These are phyloP conservation scores for Turritopsis dohrnii DNA, from an alignment of 30 jellyfish, hydroid and myxozoan genomes.

Conservation along the genomic window DNA sequence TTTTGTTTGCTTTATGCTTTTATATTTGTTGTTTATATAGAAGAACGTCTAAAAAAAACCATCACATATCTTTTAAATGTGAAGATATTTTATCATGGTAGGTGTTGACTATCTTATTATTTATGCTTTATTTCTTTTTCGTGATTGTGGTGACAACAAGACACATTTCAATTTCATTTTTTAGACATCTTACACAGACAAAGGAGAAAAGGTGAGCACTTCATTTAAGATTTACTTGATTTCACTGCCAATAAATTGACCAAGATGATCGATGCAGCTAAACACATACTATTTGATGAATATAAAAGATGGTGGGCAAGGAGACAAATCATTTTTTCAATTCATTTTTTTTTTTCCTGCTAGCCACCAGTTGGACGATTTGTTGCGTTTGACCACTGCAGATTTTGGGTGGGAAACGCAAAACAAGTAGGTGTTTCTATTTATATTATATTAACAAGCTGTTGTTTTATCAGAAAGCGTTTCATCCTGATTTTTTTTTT, in stretches of 20 bases:
- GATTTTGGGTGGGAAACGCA: slow-evolving; percentile 92
- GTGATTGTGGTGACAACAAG: too few relatives aligned
- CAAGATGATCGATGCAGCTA: too few relatives aligned
- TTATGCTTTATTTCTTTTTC: too few relatives aligned
- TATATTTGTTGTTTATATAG: not conserved
- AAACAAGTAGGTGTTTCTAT: slow-evolving; percentile 55
- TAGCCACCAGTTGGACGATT: slow-evolving; percentile 89
- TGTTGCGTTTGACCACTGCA: slow-evolving; percentile 62
- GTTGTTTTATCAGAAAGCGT: too few relatives aligned
- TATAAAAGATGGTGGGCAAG: too few relatives aligned
- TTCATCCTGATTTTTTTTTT: not conserved
- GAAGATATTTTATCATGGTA: not conserved
- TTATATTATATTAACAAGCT: not conserved
- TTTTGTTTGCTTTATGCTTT: not conserved
- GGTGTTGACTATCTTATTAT: too few relatives aligned
- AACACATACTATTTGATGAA: too few relatives aligned
- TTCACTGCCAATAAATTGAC: too few relatives aligned
- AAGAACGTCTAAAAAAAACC: not conserved
- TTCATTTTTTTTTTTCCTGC: too few relatives aligned
- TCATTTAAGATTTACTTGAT: too few relatives aligned
- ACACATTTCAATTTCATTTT: too few relatives aligned
- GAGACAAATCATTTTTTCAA: too few relatives aligned
- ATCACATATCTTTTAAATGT: not conserved
- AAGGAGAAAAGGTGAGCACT: slow-evolving; percentile 67
- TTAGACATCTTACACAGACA: slow-evolving; percentile 83